These are phyloP conservation scores for Heliothis subflexa DNA, from an alignment of 1,140 invertebrate genomes.

Conservation along the genomic window DNA sequence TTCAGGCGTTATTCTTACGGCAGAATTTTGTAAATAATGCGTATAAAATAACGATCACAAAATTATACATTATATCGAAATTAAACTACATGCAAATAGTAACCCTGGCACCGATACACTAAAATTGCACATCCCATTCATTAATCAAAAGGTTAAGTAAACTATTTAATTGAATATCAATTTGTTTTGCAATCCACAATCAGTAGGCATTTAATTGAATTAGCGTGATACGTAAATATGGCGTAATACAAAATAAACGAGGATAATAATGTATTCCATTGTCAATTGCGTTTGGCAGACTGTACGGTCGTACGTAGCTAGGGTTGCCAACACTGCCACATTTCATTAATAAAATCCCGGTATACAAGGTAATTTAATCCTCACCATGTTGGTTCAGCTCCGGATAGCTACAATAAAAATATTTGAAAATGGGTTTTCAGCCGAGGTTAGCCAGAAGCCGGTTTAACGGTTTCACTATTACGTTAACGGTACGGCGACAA, in stretches of 20 bases:
- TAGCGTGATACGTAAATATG: slow-evolving; percentile 14
- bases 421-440: not conserved
- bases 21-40: too few species aligned
- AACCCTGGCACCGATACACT: slow-evolving; percentile 4
- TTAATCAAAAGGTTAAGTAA: slow-evolving; percentile 11
- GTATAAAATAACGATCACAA: not conserved
- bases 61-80: not conserved
- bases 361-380: slow-evolving; percentile 1
- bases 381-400: not conserved
- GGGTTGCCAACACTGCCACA: slow-evolving; percentile 2
- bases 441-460: not conserved
- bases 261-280: slow-evolving; percentile 54
- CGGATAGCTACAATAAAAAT: slow-evolving; percentile 2
- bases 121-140: slow-evolving; percentile 9
- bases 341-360: slow-evolving; percentile 17
- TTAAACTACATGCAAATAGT: not conserved
- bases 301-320: not conserved
- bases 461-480: too few species aligned
- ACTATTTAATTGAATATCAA: slow-evolving; percentile 17
- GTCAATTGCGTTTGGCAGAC: slow-evolving; percentile 50
- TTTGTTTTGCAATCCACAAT: slow-evolving; percentile 10
- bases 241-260: slow-evolving; percentile 27
- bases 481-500: too few species aligned
- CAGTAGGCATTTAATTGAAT: slow-evolving; percentile 18
- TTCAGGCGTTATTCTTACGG: too few species aligned